Base-by-base conservation (phyloP, 35 echinoderm and acorn worm genomes). In the Holothuria glaberrima region DNA sequence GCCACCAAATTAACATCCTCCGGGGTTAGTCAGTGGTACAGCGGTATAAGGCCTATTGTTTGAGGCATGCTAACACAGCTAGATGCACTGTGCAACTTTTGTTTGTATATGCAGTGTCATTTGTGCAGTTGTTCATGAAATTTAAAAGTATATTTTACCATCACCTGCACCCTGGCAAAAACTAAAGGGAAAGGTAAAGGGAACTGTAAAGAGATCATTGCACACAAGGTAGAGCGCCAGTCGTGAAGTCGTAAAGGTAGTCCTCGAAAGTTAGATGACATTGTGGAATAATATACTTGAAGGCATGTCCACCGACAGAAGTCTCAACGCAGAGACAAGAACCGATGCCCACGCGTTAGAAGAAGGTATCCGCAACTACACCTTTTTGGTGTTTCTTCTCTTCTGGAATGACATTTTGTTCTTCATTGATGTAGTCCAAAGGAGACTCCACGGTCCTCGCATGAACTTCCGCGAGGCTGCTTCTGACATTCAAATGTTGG, bases 341-440 rank as follows among this genome's bases (percentile, higher is more conserved):
- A 30, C 6, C 35, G 71, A 75, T 75, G 71, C 71, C 6, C 71
- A 75, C 35, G 71, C 71, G 29, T 30, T 33, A 75, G 28, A 10
- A 75, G 71, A 36, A 75, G 71, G 20, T 75, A 75, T 75, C 71
- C 29, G 71, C 71, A 75, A 75, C 71, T 33, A 75, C 71, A 75
- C 6, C 4, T 75, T 75, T 75, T 41, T 75, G 71, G 71, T 75
- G 71, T 75, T 75, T 41, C 33, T 75, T 41, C 71, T 20, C 71
- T 75, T 75, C 6, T 30, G 71, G 71, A 75, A 75, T 75, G 28
- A 75, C 71, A 41, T 75, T 30, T 75, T 75, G 71, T 75, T 30
- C 71, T 10, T 6, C 71, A 30, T 75, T 30, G 71, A 75, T 75
- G 71, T 75, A 75, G 71, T 33, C 26, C 71, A 75, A 75, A 75